Percentiles rank a stretch among this genome's conserved stretches.
Evolutionary conservation across 2,797 vertebrate genomes (phyloP).

Genomic region (Vespertilio murinus): DNA sequence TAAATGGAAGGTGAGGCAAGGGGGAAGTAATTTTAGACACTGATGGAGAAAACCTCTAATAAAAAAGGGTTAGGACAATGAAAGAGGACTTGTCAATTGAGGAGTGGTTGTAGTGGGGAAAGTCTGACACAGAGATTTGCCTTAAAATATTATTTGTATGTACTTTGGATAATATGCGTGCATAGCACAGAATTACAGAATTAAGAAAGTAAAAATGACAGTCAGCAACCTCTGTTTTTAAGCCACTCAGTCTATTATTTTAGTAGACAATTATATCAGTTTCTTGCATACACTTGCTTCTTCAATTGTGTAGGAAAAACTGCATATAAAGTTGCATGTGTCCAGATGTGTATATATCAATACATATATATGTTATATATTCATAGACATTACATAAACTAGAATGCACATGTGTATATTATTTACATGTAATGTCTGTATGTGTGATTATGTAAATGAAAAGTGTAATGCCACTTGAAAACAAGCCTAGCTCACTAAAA

Average conservation of each 20-base stretch:
- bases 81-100: background rate
- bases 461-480: background rate
- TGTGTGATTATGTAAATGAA: background rate
- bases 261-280: background rate
- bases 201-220: background rate
- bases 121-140: background rate
- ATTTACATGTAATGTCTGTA: background rate
- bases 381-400: background rate
- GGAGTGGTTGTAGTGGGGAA: background rate
- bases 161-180: background rate
- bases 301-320: background rate
- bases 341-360: background rate
- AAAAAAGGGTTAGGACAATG: background rate
- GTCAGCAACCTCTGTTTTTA: background rate
- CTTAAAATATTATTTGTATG: background rate
- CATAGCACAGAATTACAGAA: background rate
- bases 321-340: background rate
- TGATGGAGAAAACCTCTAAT: background rate
- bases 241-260: background rate
- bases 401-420: background rate
- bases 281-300: background rate
- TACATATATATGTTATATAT: background rate
- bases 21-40: background rate
- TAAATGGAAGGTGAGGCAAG: background rate
- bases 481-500: background rate